A percentile compares a stretch with the other conserved stretches of the same genome.
Conservation (phyloP, 2,888 invertebrate genomes). For the Amaurobius ferox region DNA sequence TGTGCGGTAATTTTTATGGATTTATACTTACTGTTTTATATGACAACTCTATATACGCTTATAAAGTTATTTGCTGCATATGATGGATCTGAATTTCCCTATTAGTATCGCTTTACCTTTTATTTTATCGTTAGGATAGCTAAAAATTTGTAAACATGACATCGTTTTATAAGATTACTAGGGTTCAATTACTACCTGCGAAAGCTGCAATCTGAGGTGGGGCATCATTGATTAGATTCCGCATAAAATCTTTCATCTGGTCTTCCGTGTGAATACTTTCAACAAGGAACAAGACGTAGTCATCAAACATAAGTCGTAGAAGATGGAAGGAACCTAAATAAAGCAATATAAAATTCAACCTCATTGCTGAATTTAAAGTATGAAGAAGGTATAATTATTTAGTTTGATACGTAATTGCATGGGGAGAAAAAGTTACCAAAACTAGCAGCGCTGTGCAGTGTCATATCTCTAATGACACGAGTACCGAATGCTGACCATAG, state of each 20-base stretch:
- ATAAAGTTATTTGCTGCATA: too few species aligned
- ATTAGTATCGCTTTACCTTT: too few species aligned
- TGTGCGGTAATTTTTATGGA: too few species aligned
- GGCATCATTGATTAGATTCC: slow-evolving; percentile 76
- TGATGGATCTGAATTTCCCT: too few species aligned
- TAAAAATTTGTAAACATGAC: too few species aligned
- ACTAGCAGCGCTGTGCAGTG: slow-evolving; percentile 79
- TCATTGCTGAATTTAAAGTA: slow-evolving; percentile 76
- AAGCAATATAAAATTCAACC: not conserved
- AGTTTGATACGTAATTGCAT: not conserved
- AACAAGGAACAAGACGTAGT: slow-evolving; percentile 79
- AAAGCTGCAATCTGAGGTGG: slow-evolving; percentile 74
- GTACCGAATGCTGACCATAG: slow-evolving; percentile 79
- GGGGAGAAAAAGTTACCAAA: slow-evolving; percentile 77
- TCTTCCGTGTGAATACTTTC: slow-evolving; percentile 79
- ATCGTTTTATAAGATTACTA: too few species aligned
- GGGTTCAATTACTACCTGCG: slow-evolving; percentile 34
- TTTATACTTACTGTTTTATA: too few species aligned
- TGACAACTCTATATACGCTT: too few species aligned
- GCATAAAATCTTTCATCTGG: slow-evolving; percentile 77
- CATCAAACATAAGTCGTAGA: slow-evolving; percentile 79
- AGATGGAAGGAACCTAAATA: slow-evolving; percentile 79
- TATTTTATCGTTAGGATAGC: too few species aligned
- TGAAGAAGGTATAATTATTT: slow-evolving; percentile 78
- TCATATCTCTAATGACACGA: slow-evolving; percentile 79